Evolutionary conservation across 2,797 vertebrate genomes (phyloP), one percentile per base, ranked within the genome.

Genomic region (Ceryle rudis): DNA sequence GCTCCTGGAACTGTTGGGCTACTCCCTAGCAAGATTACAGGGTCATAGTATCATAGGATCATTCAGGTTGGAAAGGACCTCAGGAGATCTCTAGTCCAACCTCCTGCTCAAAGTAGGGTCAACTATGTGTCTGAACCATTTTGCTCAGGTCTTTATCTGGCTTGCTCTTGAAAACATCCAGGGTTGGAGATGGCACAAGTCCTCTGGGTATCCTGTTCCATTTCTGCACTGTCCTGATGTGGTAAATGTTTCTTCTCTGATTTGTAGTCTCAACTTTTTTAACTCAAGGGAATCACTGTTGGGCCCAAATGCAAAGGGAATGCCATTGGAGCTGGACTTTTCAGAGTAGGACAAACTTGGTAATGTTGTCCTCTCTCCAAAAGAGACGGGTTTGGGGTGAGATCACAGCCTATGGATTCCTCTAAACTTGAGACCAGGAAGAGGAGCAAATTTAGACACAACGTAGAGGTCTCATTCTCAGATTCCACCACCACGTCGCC

Each of bases 401-500:
- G 55, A 23, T 42, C 35, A 29, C 37, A 62, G 17, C 8, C 69
- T 89, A 5, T 33, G 31, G 23, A 13, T 58, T 77, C 55, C n/a
- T 87, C 29, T 60, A 37, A 9, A 13, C 25, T 2, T 21, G 14
- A 49, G 70, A 37, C 11, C 46, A 41, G 22, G 35, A 61, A 74
- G 28, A 78, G 20, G 20, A 69, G 28, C 7, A 88, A 49, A 71
- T 7, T 21, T 79, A 66, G 46, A 17, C 47, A 18, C 13, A 66
- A n/a, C n/a, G 8, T 4, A 10, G 29, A 41, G 14, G 19, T 3
- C 14, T 69, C 81, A 11, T 5, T 37, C 16, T 17, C 8, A 17
- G 23, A 2, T 65, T 67, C 49, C 77, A 51, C 4, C 0, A 8
- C 14, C 37, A 6, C 4, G 3, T 35, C 7, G 9, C 5, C 17